Percentiles rank a stretch among this genome's conserved stretches.
Evolutionary conservation across 1,140 invertebrate species (phyloP).

Genomic region (Brachionus rubens): DNA sequence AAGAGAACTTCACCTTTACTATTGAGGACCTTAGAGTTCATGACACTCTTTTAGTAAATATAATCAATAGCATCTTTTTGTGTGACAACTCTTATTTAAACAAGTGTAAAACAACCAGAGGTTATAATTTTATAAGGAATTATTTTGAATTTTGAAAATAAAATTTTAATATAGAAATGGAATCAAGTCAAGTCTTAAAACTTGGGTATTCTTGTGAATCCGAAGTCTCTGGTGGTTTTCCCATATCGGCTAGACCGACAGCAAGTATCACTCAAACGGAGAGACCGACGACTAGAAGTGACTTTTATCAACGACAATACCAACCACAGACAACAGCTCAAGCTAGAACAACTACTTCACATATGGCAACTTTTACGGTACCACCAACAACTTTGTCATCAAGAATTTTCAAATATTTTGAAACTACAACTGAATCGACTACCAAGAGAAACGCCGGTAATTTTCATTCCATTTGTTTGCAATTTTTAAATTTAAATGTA

Average conservation of each 20-base stretch:
- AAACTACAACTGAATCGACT: too few species aligned
- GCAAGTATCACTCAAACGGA: background rate
- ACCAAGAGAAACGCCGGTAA: too few species aligned
- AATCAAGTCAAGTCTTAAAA: background rate
- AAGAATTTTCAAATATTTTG: too few species aligned
- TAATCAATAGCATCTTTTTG: conserved; percentile 50
- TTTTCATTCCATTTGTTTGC: too few species aligned
- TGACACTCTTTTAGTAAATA: conserved; percentile 49
- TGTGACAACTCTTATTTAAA: conserved; percentile 51
- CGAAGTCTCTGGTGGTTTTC: too few species aligned
- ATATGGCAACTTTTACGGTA: too few species aligned
- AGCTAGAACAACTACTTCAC: too few species aligned
- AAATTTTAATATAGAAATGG: background rate
- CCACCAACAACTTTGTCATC: too few species aligned
- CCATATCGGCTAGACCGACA: background rate
- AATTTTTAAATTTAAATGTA: too few species aligned
- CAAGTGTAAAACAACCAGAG: conserved; percentile 48
- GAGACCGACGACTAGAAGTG: background rate
- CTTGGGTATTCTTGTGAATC: background rate
- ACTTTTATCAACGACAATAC: background rate
- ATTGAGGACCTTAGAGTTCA: conserved; percentile 49
- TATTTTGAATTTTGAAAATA: background rate
- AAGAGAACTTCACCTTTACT: conserved; percentile 50
- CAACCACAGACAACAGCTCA: background rate
- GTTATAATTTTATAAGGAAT: background rate